Evolutionary conservation across 30 jellyfish, hydroid and myxozoan species (phyloP), one percentile per base, ranked within the genome.

Genomic region (Morbakka virulenta): DNA sequence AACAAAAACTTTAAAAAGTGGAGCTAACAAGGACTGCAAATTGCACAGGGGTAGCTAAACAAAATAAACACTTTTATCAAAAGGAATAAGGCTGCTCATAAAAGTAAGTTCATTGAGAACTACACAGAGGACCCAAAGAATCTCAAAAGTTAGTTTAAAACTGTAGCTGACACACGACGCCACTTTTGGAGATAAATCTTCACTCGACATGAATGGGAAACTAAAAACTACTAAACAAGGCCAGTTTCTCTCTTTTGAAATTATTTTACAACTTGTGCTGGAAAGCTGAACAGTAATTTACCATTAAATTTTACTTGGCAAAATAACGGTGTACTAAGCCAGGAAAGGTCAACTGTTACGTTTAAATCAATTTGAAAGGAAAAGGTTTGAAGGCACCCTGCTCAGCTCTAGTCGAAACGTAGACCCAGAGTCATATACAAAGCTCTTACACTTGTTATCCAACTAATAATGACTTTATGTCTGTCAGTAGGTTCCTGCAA

Each of bases 141-240:
- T n/a, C n/a, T n/a, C n/a, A n/a, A n/a, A n/a, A n/a, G n/a, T n/a
- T n/a, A n/a, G n/a, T n/a, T n/a, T n/a, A n/a, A n/a, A n/a, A n/a
- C n/a, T n/a, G n/a, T n/a, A n/a, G n/a, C n/a, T n/a, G 24, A 50
- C 22, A 21, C 51, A 75, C 26, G 87, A 41, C 57, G 17, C 57
- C 17, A 17, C 57, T 41, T 41, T 17, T 17, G 17, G 9, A 41
- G 57, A 11, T 75, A 6, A 52, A 35, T 75, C 87, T 3, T 67
- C 87, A 75, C 87, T 77, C 23, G 57, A 77, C 62, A 33, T 32
- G 24, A 67, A 63, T 77, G 88, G 81, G 35, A 64, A 62, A 76
- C 4, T 76, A 50, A 79, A 76, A 76, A 62, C 80, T 34, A 76
- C 67, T 1, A 62, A 76, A 35, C 81, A 77, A 62, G 73, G 81